Base-by-base conservation (phyloP, 1,140 invertebrate genomes). In the Eumaeus atala region DNA sequence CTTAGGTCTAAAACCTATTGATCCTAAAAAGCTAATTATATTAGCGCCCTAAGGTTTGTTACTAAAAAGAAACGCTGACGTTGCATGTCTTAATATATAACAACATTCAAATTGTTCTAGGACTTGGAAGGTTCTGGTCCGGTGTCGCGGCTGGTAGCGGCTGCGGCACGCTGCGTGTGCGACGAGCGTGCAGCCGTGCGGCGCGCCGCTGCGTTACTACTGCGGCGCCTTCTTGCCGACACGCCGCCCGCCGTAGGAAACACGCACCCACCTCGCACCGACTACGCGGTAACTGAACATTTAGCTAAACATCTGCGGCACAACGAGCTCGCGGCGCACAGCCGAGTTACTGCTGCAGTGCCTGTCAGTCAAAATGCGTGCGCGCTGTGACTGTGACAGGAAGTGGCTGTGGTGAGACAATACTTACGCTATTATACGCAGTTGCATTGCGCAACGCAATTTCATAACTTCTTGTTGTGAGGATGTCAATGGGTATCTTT, bases 181-280 rank as follows among this genome's bases (percentile, higher is more conserved):
- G 84, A 87, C 63, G 84, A 87, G 61, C 76, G 77, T 38, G 84
- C 82, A 0, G 67, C 70, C 5, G 79, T 85, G 52, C 70, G 85
- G 7, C 66, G 72, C 36, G 72, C 74, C 34, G 77, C 78, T 5
- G 64, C 77, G 0, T 40, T 62, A 14, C 67, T 87, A 2, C 48
- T 82, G 44, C 73, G 80, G 14, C 70, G 73, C n/a, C 47, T 78
- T 21, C 58, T 82, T 16, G 50, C 59, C 9, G 47, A 16, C 37
- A 33, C 55, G 35, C 4, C 21, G 16, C 3, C 9, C 54, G 18
- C 64, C n/a, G n/a, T n/a, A n/a, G n/a, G n/a, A 6, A 28, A 28
- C 21, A 28, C 2, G 2, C 21, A 28, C 21, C 21, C 21, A 28
- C 21, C 21, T 65, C 0, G 1, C 0, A 59, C 57, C 6, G 63